Evolutionary conservation across 1,140 invertebrate genomes (phyloP).

Genomic region (Eciton burchellii): DNA sequence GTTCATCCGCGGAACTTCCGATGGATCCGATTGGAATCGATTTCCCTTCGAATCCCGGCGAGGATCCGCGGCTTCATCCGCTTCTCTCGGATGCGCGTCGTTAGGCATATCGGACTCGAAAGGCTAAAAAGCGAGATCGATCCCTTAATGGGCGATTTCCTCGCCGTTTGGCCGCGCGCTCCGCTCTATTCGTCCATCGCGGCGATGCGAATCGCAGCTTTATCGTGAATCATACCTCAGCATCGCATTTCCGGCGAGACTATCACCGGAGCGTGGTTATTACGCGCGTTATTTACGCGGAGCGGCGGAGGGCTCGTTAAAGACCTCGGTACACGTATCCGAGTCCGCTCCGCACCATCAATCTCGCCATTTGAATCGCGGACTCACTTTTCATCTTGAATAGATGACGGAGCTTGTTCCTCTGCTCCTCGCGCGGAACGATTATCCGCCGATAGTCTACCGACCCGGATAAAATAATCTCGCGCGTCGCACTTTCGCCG

Average conservation of each 20-base stretch:
- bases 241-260: not conserved
- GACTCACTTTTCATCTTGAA: not conserved
- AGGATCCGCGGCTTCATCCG: not conserved
- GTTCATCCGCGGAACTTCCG: not conserved
- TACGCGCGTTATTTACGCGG: slow-evolving; percentile 43
- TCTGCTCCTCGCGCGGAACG: not conserved
- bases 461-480: slow-evolving; percentile 28
- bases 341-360: not conserved
- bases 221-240: slow-evolving; percentile 49
- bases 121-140: slow-evolving; percentile 35
- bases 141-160: slow-evolving; percentile 31
- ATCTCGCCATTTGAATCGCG: slow-evolving; percentile 2
- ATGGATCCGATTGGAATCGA: not conserved
- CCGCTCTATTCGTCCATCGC: slow-evolving; percentile 35
- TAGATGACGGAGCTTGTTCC: slow-evolving; percentile 15
- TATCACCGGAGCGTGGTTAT: slow-evolving; percentile 33
- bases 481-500: slow-evolving; percentile 11
- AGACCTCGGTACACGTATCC: not conserved
- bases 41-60: not conserved
- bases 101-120: slow-evolving; percentile 1
- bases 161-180: slow-evolving; percentile 6
- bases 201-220: slow-evolving; percentile 42
- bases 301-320: slow-evolving; percentile 9
- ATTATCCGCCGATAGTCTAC: slow-evolving; percentile 16
- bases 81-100: slow-evolving; percentile 6